Percentiles rank a stretch among this genome's conserved stretches.
Conservation (phyloP, 2,797 vertebrate genomes). For the Glyptemys insculpta region DNA sequence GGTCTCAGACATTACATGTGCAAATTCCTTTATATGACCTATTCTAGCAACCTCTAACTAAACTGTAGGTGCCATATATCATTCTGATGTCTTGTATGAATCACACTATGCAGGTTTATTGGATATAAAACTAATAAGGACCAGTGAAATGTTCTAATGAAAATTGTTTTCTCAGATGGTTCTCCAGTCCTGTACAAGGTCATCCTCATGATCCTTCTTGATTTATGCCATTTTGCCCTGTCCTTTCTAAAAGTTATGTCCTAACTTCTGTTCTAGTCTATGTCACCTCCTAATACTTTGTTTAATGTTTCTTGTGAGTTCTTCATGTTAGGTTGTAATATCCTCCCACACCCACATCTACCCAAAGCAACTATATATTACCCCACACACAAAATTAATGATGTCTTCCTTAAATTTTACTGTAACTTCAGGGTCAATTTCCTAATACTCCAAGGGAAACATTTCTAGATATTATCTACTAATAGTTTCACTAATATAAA, state of each 20-base stretch:
- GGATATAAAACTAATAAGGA: not conserved
- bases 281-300: not conserved
- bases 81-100: constrained; percentile 43
- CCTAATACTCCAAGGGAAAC: not conserved
- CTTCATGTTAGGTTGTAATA: not conserved
- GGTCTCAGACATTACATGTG: not conserved
- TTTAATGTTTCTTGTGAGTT: not conserved
- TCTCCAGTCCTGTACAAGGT: not conserved
- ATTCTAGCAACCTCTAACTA: constrained; percentile 46
- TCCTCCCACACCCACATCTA: not conserved
- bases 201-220: not conserved
- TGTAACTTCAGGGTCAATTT: not conserved
- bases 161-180: not conserved
- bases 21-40: constrained; percentile 25
- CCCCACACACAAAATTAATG: not conserved
- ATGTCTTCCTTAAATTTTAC: not conserved
- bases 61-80: not conserved
- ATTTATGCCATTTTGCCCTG: not conserved
- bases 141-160: not conserved
- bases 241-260: not conserved
- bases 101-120: not conserved
- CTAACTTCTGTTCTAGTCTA: not conserved
- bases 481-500: not conserved
- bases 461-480: not conserved
- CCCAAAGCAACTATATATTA: not conserved